Base-by-base conservation (phyloP, 2,888 invertebrate genomes). In the Agonopterix alstromeriana region DNA sequence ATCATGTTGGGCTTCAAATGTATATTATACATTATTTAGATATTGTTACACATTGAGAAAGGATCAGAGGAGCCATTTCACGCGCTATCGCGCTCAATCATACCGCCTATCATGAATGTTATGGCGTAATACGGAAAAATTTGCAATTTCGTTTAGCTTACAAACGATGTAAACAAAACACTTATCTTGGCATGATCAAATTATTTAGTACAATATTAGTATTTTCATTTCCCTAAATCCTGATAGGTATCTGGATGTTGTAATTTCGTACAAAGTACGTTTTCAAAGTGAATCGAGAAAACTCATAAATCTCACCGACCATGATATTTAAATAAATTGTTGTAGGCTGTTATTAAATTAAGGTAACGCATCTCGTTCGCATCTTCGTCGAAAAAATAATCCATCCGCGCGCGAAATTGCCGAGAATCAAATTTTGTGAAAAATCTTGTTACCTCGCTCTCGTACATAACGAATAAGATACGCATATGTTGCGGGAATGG, bases 351-450 rank as follows among this genome's bases (percentile, higher is more conserved):
- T 69, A 77, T 73, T 68, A 70, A 70, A 75, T 76, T 61, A 65
- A 51, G 60, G 61, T 59, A 69, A 71, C 61, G 61, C 65, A 60
- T 61, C 65, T 55, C 62, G 59, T 65, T 58, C 63, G 56, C 62
- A 58, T 65, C 63, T 64, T 61, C 63, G 52, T 61, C 59, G 60
- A 67, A 71, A 75, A 73, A 73, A 74, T 73, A 70, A 79, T 76
- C 73, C 59, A 70, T 77, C 56, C 73, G 56, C 56, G 60, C 56
- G 67, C 62, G 65, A 82, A 78, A 80, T 79, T 79, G 77, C 67
- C 63, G 70, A 52, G 65, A 81, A 82, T 82, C 76, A 79, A 80
- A 82, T 82, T 81, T 78, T 76, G 70, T 56, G 66, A 73, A 77
- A 80, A 80, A 79, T 75, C 72, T 77, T 73, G 76, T 81, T 82